Percentiles rank a stretch among this genome's conserved stretches.
These are phyloP conservation scores for Brenthis daphne DNA, from an alignment of 2,888 invertebrate species.

Conservation along the genomic window DNA sequence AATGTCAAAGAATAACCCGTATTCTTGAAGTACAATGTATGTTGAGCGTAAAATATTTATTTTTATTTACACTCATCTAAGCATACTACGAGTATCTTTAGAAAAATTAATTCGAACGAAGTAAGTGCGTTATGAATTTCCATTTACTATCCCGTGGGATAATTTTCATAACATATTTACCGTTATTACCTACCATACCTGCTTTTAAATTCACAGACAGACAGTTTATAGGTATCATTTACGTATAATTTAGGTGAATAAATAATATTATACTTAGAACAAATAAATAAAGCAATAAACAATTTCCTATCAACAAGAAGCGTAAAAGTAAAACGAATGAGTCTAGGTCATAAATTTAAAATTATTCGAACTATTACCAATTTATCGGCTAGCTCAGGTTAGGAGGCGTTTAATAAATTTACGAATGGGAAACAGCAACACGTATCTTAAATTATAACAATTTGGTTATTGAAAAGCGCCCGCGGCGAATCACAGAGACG, in stretches of 20 bases:
- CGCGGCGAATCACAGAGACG: conserved; percentile 41
- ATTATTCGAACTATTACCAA: conserved; percentile 36
- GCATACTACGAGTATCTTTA: too few relatives aligned
- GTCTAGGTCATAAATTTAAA: conserved; percentile 37
- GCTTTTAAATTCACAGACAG: too few relatives aligned
- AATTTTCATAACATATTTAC: too few relatives aligned
- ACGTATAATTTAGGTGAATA: not conserved
- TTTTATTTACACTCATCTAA: not conserved
- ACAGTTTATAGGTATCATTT: too few relatives aligned
- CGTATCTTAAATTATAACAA: conserved; percentile 47
- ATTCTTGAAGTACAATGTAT: not conserved
- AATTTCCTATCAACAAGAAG: conserved; percentile 1
- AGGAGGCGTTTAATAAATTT: conserved; percentile 44
- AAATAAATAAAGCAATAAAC: not conserved
- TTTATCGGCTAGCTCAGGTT: conserved; percentile 38
- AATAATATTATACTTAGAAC: not conserved
- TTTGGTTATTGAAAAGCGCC: conserved; percentile 49
- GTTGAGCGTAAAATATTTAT: not conserved
- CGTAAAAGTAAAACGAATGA: conserved; percentile 11
- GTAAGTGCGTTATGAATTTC: too few relatives aligned
- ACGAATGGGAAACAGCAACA: conserved; percentile 42
- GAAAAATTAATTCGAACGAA: too few relatives aligned
- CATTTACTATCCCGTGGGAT: too few relatives aligned
- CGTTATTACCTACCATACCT: too few relatives aligned
- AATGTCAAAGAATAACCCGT: conserved; percentile 24